A percentile compares a stretch with the other conserved stretches of the same genome.
phyloP scores from a whole-genome alignment of 2,888 invertebrate genomes.

The Drosophila engyochracea region DNA sequence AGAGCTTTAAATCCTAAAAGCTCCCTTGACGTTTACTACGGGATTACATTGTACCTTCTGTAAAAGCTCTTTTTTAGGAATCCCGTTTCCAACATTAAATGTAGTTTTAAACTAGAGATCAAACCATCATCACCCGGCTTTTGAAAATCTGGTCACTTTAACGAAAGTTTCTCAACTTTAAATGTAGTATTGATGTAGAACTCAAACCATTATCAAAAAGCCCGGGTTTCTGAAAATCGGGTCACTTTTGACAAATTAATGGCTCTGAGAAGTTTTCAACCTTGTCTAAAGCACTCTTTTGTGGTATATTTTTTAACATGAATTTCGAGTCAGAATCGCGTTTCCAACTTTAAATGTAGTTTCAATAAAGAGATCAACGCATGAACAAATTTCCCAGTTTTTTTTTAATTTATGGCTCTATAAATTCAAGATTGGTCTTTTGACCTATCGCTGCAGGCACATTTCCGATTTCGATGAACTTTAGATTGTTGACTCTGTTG shows the following conservation, averaged over 20 bases:
- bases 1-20: background rate
- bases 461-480: background rate
- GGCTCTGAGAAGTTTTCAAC: background rate
- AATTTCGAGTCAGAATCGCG: background rate
- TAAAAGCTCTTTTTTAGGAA: background rate
- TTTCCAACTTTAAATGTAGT: background rate
- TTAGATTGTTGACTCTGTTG: background rate
- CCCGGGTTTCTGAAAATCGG: background rate
- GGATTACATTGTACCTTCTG: background rate
- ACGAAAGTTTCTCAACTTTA: no score
- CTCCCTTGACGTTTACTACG: background rate
- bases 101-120: background rate
- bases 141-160: no score
- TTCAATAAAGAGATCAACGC: background rate
- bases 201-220: no score
- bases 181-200: no score
- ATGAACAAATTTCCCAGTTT: accelerated
- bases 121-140: background rate
- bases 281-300: background rate
- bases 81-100: background rate
- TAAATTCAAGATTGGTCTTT: no score
- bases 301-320: background rate
- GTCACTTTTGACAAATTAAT: background rate
- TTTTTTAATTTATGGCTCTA: no score
- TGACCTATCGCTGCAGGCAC: background rate